Evolutionary conservation across 2,113 vertebrate species (phyloP), one percentile per base, ranked within the genome.

Genomic region (Chaenocephalus aceratus): DNA sequence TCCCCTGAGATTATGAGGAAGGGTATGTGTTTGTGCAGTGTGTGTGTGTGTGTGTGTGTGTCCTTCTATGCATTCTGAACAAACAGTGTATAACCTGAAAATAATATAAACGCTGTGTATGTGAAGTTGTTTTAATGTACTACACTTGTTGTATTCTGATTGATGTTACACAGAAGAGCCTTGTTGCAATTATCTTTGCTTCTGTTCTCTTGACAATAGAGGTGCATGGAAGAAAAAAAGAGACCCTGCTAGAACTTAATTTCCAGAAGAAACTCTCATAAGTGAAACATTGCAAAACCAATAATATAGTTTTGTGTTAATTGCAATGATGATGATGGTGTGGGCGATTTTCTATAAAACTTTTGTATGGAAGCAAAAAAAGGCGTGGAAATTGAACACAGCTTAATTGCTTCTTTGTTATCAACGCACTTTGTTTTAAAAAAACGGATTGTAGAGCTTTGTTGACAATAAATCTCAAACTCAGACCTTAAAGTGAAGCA

Each of bases 111-210:
- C 6, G 8, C 52, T 58, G 5, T 14, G 9, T 49, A 49, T 84
- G 56, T 61, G 81, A 54, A 41, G 74, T 70, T 56, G 79, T 71
- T 66, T 72, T 75, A 16, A 78, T 86, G 68, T 74, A 63, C 62
- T 70, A 26, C 70, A 69, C 61, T 57, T 82, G 54, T 71, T 83
- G 64, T 80, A 51, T 75, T 54, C 62, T 65, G 82, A 85, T 78
- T 86, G 75, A 86, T 86, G 79, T 76, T 65, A 79, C 82, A 84
- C 61, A 66, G 64, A 70, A 69, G 54, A 77, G 54, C 51, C 75
- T 60, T 93, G 81, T 90, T 84, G 83, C 60, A 87, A 88, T 89
- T 79, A 86, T 60, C 54, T 12, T 75, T 61, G 51, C 62, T 68
- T 86, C 80, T 53, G 5, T 26, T 71, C 21, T 71, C 16, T 68